Base-by-base conservation (phyloP, 2,113 vertebrate species). In the Hydrolagus affinis region DNA sequence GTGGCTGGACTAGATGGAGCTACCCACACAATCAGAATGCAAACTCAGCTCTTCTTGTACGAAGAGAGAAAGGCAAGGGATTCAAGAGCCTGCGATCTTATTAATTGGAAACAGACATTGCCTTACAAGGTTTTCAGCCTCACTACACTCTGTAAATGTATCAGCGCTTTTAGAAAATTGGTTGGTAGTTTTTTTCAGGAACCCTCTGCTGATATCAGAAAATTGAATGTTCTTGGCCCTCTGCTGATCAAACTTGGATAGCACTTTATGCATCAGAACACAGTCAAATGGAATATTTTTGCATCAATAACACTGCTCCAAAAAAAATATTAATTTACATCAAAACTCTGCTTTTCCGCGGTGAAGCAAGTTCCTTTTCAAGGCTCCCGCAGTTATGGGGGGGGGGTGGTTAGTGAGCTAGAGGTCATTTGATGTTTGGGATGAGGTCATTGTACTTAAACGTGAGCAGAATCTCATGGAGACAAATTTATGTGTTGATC, bases 301-400 rank as follows among this genome's bases (percentile, higher is more conserved):
- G 21, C 78, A 68, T 62, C 32, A 83, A 83, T 80, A 80, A 80
- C 44, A 44, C 44, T 6, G 44, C 44, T 80, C 77, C 15, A 64
- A 23, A 28, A 80, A n/a, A 1, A 80, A 80, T 66, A 83, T 83
- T 83, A 28, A 83, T 66, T 59, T 25, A 4, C 11, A 30, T 60
- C 25, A 28, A 30, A 25, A 66, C 44, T 66, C 62, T 66, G 28
- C 25, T 64, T 83, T 62, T 83, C 44, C 62, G 32, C 78, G 66
- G 78, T 17, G 21, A 28, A 28, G 25, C 59, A 66, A 83, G 66
- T 66, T 83, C 28, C 25, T 11, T 59, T 25, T 30, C 14, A 83
- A 83, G 30, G 23, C 23, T 64, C 60, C 60, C 17, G 4, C 30
- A 64, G 66, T 83, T 83, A 66, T 30, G 30, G 25, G 44, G 44